Base-by-base conservation (phyloP, 2,888 invertebrate species). In the Stenotaenia linearis region DNA sequence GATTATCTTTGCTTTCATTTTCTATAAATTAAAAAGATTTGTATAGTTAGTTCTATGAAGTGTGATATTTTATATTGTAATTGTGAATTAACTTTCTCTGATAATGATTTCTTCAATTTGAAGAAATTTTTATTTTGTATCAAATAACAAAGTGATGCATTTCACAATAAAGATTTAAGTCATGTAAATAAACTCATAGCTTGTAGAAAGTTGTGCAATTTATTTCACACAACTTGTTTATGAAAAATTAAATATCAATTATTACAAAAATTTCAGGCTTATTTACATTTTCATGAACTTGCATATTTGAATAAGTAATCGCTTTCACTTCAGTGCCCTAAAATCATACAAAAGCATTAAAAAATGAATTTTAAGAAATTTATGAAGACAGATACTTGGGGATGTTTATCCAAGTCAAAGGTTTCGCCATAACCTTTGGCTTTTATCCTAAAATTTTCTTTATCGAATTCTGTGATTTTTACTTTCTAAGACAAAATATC, bases 281-380 rank as follows among this genome's bases (percentile, higher is more conserved):
- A 82, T 90, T 90, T 83, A 90, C 90, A 83, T 92, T 85, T 80
- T 90, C 88, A 83, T 90, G 88, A 75, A 96, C 88, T 88, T 99
- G 98, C 98, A 99, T 98, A 79, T 97, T 96, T 7, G 98, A 98
- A 87, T 99, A 99, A 4, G 99, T 99, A 82, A 99, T 99, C 37
- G 99, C 99, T 87, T 99, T 99, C 1, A 99, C 96, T 88, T 99
- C 99, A 1, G 96, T 93, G 15, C 98, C 98, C 88, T 97, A 83
- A 40, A 83, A 82, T 50, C 40, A 77, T 74, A 79, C 32, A 75
- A 35, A 80, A 50, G 10, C 1, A 78, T 45, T 28, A 45, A 30
- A 23, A 10, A 56, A 78, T 18, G 12, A 75, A 4, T 23, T 30
- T 12, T 74, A 1, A 40, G 9, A 15, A 12, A 9, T 45, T 30